Conservation (phyloP, 2,888 invertebrate genomes). For the Steinernema scapterisci region DNA sequence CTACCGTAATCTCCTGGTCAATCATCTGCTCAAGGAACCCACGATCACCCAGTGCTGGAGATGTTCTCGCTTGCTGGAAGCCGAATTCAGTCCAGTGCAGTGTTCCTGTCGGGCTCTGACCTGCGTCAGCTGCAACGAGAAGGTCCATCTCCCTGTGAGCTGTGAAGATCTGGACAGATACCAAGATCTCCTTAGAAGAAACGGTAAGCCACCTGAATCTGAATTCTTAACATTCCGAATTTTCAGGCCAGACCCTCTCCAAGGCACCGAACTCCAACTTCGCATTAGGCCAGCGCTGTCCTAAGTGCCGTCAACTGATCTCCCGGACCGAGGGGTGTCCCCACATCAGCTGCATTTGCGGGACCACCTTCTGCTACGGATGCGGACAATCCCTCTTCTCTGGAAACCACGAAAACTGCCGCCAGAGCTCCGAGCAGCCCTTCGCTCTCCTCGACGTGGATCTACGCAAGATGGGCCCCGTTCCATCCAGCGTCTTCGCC, state of each 20-base stretch:
- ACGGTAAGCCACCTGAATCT: neutral
- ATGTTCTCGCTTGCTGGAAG: neutral
- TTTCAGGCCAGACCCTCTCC: neutral
- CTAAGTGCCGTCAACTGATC: neutral
- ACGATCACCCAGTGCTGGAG: neutral
- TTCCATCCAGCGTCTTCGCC: neutral
- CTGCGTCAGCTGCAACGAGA: neutral
- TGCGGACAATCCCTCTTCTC: neutral
- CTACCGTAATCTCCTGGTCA: neutral
- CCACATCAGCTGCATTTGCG: constrained; percentile 3
- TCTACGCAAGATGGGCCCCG: neutral
- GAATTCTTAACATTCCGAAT: neutral
- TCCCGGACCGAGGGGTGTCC: neutral
- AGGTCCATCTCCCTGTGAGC: neutral
- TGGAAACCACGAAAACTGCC: neutral
- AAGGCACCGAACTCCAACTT: neutral
- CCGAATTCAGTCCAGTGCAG: neutral
- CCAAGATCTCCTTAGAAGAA: neutral
- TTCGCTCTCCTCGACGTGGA: neutral
- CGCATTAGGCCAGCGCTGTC: neutral
- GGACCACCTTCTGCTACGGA: neutral
- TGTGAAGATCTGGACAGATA: neutral
- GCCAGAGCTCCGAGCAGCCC: neutral
- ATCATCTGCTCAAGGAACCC: neutral
- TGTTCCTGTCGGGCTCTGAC: constrained; percentile 5